A percentile compares a stretch with the other conserved stretches of the same genome.
phyloP scores from a whole-genome alignment of 37 sponge, comb jelly and placozoan species.

The Cladorhizidae sp. region DNA sequence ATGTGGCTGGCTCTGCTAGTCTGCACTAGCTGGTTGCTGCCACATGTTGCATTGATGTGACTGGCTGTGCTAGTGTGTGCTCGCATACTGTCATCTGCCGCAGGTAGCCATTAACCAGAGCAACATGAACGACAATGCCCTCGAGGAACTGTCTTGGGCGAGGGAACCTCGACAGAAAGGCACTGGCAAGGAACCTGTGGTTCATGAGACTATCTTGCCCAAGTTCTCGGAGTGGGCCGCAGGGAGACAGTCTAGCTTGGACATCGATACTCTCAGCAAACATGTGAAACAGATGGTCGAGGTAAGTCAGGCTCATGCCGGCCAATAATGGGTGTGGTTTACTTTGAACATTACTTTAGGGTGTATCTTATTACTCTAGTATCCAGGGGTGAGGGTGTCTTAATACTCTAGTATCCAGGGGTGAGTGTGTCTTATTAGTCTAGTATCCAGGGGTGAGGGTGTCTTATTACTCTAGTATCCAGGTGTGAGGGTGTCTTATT shows the following conservation, averaged over 20 bases:
- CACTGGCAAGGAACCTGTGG: not conserved
- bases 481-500: too few relatives aligned
- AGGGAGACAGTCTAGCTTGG: conserved; percentile 39
- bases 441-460: too few relatives aligned
- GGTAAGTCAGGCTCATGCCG: conserved; percentile 53
- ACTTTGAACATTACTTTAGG: too few relatives aligned
- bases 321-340: conserved; percentile 2
- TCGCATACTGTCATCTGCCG: not conserved
- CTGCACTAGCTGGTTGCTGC: too few relatives aligned
- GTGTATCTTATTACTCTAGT: too few relatives aligned
- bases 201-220: conserved; percentile 24
- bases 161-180: conserved; percentile 45
- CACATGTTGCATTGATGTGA: too few relatives aligned
- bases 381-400: too few relatives aligned
- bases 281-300: conserved; percentile 84
- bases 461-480: too few relatives aligned
- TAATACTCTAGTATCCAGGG: too few relatives aligned
- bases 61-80: not conserved
- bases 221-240: conserved; percentile 76
- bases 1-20: too few relatives aligned
- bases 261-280: conserved; percentile 54
- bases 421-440: too few relatives aligned
- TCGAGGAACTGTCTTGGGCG: conserved; percentile 63
- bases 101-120: conserved; percentile 74
- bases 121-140: conserved; percentile 66